A percentile compares a stretch with the other conserved stretches of the same genome.
Conservation (phyloP, 2,113 vertebrate genomes). For the Pseudorasbora parva region DNA sequence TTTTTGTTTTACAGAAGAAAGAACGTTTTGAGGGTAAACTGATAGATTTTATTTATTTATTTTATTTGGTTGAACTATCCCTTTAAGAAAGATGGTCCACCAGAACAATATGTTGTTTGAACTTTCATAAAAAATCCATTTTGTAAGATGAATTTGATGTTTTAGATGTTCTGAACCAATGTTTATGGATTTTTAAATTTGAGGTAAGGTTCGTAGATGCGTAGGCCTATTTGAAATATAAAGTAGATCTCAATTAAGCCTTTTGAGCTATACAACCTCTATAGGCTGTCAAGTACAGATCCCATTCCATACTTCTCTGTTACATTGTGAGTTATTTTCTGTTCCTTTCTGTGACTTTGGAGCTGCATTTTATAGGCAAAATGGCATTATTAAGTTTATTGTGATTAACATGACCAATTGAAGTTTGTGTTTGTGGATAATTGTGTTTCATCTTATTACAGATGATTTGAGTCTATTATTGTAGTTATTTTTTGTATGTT, state of each 20-base stretch:
- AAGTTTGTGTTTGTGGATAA: background rate
- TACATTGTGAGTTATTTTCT: background rate
- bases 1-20: too few species aligned
- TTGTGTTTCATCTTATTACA: background rate
- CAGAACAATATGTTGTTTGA: background rate
- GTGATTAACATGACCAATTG: background rate
- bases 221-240: background rate
- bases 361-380: background rate
- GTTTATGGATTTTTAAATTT: too few species aligned
- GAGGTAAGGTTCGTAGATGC: too few species aligned
- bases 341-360: background rate
- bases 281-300: background rate
- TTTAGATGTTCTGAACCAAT: background rate
- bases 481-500: background rate
- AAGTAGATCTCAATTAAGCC: background rate
- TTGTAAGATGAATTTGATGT: background rate
- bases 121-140: background rate
- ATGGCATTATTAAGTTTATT: background rate
- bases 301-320: background rate
- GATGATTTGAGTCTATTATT: background rate
- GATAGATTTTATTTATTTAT: too few species aligned
- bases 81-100: background rate
- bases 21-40: too few species aligned
- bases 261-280: background rate
- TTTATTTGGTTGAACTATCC: too few species aligned